These are phyloP conservation scores for Trypoxylus dichotomus DNA, from an alignment of 1,140 invertebrate species.

Conservation along the genomic window DNA sequence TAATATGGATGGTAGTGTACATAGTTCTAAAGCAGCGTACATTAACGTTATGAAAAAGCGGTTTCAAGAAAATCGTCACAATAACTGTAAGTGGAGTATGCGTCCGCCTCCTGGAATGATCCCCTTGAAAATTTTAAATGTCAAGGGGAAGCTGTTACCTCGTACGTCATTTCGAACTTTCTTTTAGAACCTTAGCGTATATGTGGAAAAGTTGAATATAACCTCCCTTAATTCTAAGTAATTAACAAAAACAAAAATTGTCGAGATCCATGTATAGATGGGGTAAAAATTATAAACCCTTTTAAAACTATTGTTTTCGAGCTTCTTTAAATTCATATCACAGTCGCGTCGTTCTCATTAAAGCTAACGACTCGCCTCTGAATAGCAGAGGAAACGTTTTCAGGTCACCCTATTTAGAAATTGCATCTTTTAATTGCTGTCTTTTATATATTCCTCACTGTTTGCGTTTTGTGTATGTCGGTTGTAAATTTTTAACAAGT, in stretches of 20 bases:
- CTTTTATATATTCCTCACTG: not conserved
- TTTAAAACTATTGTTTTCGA: not conserved
- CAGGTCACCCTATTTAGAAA: constrained; percentile 16
- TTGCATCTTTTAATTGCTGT: constrained; percentile 11
- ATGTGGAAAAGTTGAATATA: not conserved
- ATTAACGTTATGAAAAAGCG: not conserved
- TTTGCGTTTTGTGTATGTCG: not conserved
- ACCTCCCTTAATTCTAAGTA: not conserved
- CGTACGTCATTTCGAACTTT: not conserved
- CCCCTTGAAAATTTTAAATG: not conserved
- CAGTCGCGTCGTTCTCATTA: not conserved
- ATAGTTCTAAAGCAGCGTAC: not conserved
- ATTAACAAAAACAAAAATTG: too few relatives aligned
- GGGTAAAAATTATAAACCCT: not conserved
- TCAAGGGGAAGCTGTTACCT: not conserved
- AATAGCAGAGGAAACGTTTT: not conserved
- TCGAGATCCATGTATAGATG: too few relatives aligned
- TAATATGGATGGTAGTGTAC: too few relatives aligned
- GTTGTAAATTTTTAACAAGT: not conserved
- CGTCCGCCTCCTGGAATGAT: not conserved
- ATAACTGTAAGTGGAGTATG: not conserved
- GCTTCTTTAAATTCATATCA: not conserved
- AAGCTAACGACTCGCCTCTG: constrained; percentile 6
- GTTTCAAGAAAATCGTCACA: not conserved
- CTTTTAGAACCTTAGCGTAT: not conserved